Conservation (phyloP, 1,140 invertebrate species). For the Drosophila oshimai region DNA sequence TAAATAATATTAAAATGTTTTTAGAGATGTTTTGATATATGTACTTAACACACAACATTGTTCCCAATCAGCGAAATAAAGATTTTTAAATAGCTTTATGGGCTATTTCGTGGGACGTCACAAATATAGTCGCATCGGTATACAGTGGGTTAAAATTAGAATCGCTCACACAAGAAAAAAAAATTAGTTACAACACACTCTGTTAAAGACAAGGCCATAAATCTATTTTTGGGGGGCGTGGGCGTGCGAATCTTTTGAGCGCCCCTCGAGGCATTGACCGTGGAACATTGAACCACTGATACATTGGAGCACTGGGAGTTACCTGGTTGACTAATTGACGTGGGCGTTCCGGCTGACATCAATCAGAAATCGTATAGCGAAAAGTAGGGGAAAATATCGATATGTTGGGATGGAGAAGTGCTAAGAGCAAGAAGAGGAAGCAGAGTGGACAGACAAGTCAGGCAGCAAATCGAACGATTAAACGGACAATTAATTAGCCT, state of each 20-base stretch:
- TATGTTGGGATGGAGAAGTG: neutral
- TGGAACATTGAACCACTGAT: conserved; percentile 26
- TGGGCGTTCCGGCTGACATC: conserved; percentile 64
- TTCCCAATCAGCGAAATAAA: neutral
- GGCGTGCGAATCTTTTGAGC: conserved; percentile 59
- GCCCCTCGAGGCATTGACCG: conserved; percentile 56
- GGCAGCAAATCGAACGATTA: conserved; percentile 73
- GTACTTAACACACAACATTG: too few relatives aligned
- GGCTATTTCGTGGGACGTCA: conserved; percentile 6
- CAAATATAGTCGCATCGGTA: neutral
- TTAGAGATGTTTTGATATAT: too few relatives aligned
- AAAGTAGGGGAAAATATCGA: neutral
- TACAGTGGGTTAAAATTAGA: conserved; percentile 30
- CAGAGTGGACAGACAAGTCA: conserved; percentile 21
- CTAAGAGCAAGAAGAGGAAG: neutral
- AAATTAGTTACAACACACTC: conserved; percentile 61
- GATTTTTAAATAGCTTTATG: conserved; percentile 7
- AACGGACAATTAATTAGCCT: conserved; percentile 72
- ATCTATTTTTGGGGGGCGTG: conserved; percentile 45
- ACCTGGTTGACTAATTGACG: conserved; percentile 54
- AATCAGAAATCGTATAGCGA: conserved; percentile 41
- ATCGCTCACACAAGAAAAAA: conserved; percentile 7
- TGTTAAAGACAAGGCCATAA: conserved; percentile 55
- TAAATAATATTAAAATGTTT: too few relatives aligned
- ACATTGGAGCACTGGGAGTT: conserved; percentile 35